Conservation (phyloP, 2,888 invertebrate species). For the Drosophila dives region DNA sequence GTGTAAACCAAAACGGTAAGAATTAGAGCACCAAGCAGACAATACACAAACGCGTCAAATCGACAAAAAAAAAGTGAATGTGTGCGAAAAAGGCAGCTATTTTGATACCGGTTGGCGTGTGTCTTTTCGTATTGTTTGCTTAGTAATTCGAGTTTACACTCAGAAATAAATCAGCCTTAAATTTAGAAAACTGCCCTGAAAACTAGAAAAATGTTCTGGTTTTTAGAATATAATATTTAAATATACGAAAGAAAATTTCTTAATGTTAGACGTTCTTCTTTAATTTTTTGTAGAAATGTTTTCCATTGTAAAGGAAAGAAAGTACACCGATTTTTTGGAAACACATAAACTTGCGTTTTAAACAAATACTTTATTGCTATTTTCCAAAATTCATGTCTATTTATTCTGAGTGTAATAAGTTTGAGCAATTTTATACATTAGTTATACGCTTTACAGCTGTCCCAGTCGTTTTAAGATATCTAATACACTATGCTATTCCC, state of each 20-base stretch:
- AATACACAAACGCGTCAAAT: too few relatives aligned
- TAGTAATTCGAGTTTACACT: slow-evolving; percentile 7
- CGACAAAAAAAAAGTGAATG: too few relatives aligned
- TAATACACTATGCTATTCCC: slow-evolving; percentile 38
- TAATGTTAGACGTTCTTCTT: background rate
- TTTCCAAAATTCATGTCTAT: background rate
- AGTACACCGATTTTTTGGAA: background rate
- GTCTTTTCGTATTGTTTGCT: too few relatives aligned
- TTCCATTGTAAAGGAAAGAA: background rate
- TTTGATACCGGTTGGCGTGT: too few relatives aligned
- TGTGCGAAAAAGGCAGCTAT: too few relatives aligned
- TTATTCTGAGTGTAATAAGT: slow-evolving; percentile 13
- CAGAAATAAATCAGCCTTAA: background rate
- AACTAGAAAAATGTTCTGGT: background rate
- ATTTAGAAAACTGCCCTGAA: slow-evolving; percentile 1
- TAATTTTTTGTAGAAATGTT: background rate
- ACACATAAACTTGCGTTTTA: background rate
- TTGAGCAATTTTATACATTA: slow-evolving; percentile 31
- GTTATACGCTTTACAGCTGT: slow-evolving; percentile 43
- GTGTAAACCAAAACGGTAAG: slow-evolving; percentile 54
- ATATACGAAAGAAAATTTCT: background rate
- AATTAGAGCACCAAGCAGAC: slow-evolving; percentile 4
- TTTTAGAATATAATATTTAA: background rate
- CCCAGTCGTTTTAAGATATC: slow-evolving; percentile 51
- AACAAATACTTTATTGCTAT: background rate